phyloP scores from a whole-genome alignment of 1,140 invertebrate species.

The Neodiprion lecontei region DNA sequence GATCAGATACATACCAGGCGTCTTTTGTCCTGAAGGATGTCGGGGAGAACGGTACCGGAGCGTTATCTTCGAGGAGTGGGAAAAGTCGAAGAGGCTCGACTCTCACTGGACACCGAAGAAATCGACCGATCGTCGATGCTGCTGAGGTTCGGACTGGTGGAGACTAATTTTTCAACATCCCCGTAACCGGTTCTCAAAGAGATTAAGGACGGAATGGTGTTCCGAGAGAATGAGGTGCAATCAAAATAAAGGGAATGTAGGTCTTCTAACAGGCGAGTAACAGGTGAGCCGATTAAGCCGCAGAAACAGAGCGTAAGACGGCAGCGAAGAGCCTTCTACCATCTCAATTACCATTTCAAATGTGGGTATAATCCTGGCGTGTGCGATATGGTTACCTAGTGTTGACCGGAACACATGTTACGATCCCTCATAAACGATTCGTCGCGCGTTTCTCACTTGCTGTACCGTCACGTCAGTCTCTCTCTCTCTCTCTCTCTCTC shows the following conservation, averaged over 20 bases:
- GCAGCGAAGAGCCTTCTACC: too few species aligned
- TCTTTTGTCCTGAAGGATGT: too few species aligned
- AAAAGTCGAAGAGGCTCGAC: background rate
- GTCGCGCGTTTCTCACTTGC: constrained; percentile 10
- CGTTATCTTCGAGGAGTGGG: background rate
- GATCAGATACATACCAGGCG: too few species aligned
- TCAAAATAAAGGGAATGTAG: background rate
- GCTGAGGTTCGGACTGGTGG: background rate
- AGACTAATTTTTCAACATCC: background rate
- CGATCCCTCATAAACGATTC: constrained; percentile 6
- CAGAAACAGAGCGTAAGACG: constrained; percentile 55
- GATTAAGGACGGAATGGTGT: too few species aligned
- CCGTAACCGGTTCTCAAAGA: too few species aligned
- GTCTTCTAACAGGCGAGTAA: background rate
- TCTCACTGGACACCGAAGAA: background rate
- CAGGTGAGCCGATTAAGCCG: constrained; percentile 51
- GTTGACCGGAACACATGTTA: constrained; percentile 14
- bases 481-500: too few species aligned
- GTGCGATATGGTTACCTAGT: constrained; percentile 2
- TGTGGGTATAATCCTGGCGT: too few species aligned
- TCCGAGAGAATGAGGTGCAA: too few species aligned
- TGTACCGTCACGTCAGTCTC: too few species aligned
- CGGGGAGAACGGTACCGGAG: too few species aligned
- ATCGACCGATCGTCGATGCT: background rate
- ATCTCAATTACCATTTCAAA: constrained; percentile 46